Base-by-base conservation (phyloP, 2,797 vertebrate species). In the Chromis chromis region DNA sequence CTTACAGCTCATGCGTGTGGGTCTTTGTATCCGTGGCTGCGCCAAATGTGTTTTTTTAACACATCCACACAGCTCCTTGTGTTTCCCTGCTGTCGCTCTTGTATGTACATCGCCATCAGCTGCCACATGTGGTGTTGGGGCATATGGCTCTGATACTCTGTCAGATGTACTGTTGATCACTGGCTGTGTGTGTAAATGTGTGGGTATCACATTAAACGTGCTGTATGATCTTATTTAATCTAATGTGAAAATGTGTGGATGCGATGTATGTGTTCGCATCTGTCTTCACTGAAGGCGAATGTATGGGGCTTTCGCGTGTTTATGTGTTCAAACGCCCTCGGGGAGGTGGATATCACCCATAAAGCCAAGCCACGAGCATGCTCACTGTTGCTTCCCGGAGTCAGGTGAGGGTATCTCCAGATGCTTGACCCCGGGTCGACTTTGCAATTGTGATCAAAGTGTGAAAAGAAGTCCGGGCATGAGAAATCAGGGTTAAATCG, bases 401-500 rank as follows among this genome's bases (percentile, higher is more conserved):
- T 19, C 10, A 27, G 62, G 53, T 33, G 73, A 81, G 50, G 57
- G 40, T 17, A 31, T 77, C 53, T 77, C 50, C 53, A 74, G 69
- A 84, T 65, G 76, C 74, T 88, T 86, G 79, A 89, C 86, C 85
- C 4, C 19, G 36, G 79, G 85, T 84, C 50, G 14, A 60, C 72
- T 62, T 81, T 58, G 6, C 75, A 54, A 77, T 79, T 48, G 74
- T 59, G 82, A 82, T 64, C 7, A 3, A 81, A 65, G 90, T 90
- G 91, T 84, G 89, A 91, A 91, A 86, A 74, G 66, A 83, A 60
- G 67, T 44, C 66, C 17, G 65, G 84, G 78, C 85, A 67, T 70
- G 85, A 81, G 59, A 76, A 83, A 77, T 69, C 46, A 11, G 81
- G 75, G 65, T 87, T 76, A 57, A 78, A 69, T 90, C 85, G 17